A percentile compares a stretch with the other conserved stretches of the same genome.
phyloP scores from a whole-genome alignment of 2,113 vertebrate genomes.

The Sander lucioperca region DNA sequence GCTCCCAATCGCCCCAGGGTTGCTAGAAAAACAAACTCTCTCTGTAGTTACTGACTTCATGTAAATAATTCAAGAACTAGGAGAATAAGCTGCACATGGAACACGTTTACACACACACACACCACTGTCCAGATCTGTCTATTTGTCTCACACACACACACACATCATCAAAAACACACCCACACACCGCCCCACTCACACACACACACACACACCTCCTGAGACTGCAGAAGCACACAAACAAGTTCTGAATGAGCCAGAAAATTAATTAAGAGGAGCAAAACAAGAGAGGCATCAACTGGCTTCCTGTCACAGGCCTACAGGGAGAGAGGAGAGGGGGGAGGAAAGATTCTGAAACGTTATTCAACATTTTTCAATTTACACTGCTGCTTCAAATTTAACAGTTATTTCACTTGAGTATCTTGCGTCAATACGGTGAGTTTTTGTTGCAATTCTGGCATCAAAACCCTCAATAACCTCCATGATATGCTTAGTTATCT shows the following conservation, averaged over 20 bases:
- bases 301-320: constrained; percentile 21
- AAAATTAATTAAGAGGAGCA: constrained; percentile 45
- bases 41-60: neutral
- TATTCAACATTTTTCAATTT: neutral
- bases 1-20: neutral
- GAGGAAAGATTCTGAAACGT: neutral
- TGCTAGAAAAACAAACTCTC: neutral
- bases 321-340: neutral
- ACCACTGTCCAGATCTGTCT: too few relatives aligned
- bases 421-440: neutral
- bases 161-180: too few relatives aligned
- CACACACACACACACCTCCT: constrained; percentile 11
- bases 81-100: neutral
- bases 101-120: neutral
- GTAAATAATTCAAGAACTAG: constrained; percentile 2
- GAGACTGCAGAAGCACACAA: constrained; percentile 28
- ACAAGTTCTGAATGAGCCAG: constrained; percentile 47
- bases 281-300: constrained; percentile 28
- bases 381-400: too few relatives aligned
- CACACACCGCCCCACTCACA: neutral
- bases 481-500: neutral
- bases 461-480: neutral
- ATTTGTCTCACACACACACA: too few relatives aligned
- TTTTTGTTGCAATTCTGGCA: neutral
- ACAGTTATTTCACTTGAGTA: neutral